Evolutionary conservation across 2,797 vertebrate genomes (phyloP).

Genomic region (Xenopus petersii): DNA sequence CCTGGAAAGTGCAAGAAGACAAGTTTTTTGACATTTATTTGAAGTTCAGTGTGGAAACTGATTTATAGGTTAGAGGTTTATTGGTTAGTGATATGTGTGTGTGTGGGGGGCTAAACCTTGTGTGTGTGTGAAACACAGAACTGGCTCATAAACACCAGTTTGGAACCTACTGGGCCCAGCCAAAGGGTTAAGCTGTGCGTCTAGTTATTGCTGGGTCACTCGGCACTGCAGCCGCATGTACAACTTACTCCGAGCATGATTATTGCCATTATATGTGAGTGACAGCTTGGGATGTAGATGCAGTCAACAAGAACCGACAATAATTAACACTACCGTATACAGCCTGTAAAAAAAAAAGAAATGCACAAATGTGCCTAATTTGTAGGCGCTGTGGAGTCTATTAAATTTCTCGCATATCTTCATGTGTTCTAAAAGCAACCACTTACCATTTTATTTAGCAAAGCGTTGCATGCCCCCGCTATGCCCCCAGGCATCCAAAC

Average conservation of each 20-base stretch:
- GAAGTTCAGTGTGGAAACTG: no score
- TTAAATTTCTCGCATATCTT: constrained; percentile 41
- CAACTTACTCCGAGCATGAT: background rate
- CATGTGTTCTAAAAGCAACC: constrained; percentile 37
- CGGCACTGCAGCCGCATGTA: background rate
- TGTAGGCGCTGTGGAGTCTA: constrained; percentile 23
- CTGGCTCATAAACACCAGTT: no score
- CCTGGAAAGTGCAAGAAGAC: no score
- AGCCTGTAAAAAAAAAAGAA: background rate
- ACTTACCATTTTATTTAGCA: constrained; percentile 49
- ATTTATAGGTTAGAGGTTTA: no score
- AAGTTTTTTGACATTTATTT: no score
- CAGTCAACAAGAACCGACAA: constrained; percentile 6
- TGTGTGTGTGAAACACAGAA: no score
- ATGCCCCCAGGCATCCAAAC: constrained; percentile 46
- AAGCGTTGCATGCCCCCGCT: constrained; percentile 39
- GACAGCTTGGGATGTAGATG: constrained; percentile 5
- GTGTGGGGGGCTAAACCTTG: no score
- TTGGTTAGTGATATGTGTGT: no score
- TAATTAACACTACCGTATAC: constrained; percentile 36
- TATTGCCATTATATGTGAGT: constrained; percentile 12
- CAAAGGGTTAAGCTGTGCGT: background rate
- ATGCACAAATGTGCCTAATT: constrained; percentile 16
- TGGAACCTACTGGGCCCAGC: no score
- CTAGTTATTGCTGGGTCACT: background rate